Conservation (phyloP, 35 echinoderm and acorn worm species). For the Ophiothrix spiculata region DNA sequence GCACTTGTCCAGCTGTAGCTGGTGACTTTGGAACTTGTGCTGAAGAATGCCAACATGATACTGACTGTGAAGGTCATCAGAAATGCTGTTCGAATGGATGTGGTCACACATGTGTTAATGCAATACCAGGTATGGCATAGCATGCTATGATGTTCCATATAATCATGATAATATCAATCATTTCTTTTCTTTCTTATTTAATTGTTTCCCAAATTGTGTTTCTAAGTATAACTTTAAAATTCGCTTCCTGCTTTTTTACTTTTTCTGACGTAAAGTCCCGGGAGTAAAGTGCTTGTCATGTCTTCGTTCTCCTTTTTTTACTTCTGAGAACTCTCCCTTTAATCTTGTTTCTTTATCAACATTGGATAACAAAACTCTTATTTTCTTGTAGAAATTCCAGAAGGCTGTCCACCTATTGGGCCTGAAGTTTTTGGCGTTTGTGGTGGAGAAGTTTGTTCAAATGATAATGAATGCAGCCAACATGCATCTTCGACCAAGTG, state of each 20-base stretch:
- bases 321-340: no score
- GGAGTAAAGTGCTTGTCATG: no score
- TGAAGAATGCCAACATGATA: conserved; percentile 25
- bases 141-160: no score
- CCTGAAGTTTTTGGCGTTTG: not conserved
- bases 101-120: conserved; percentile 42
- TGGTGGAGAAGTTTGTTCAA: not conserved
- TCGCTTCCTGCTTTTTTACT: no score
- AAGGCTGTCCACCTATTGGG: not conserved
- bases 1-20: not conserved
- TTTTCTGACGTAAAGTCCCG: no score
- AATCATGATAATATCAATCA: no score
- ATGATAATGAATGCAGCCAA: conserved; percentile 16
- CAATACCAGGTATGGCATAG: not conserved
- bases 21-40: not conserved
- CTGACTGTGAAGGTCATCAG: conserved; percentile 31
- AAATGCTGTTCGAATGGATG: conserved; percentile 89
- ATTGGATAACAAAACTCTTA: no score
- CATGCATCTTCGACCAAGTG: conserved; percentile 34
- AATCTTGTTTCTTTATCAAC: no score
- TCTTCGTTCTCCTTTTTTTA: no score
- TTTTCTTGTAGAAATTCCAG: not conserved
- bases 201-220: no score
- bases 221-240: no score
- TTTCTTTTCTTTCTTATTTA: no score